Evolutionary conservation across 2,113 vertebrate species (phyloP), one percentile per base, ranked within the genome.

Genomic region (Apodemus speciosus): DNA sequence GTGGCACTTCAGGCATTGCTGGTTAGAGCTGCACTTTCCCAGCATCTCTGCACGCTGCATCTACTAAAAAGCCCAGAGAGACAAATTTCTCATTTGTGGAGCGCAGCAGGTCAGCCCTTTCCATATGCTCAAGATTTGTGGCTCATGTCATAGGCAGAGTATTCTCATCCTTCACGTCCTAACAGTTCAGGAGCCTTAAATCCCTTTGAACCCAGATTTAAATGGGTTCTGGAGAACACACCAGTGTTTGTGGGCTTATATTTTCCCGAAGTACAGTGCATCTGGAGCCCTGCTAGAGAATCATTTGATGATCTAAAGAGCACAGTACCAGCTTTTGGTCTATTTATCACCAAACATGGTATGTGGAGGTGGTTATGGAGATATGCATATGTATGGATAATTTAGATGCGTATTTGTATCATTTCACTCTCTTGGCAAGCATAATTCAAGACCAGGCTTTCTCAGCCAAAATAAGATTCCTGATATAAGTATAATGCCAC

Each of bases 81-180:
- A 91, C 95, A 92, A 93, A 96, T 97, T 94, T 85, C 69, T 97
- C 95, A 92, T 96, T 96, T 96, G 77, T 93, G 84, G 87, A 85
- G 84, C 89, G n/a, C 92, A 93, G 96, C 14, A 3, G 90, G 97
- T 96, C 66, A 18, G 64, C 91, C 96, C 90, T 27, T 95, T 97
- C 96, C 88, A 93, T 96, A 94, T 93, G 96, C 90, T 94, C 93
- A 40, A 95, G 94, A 93, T 89, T 92, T 89, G 81, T 96, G 96
- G 85, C 88, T 95, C 58, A 0, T 96, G 92, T 95, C 97, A 89
- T 84, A 94, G 32, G 93, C 27, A 95, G 75, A 66, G 69, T 68
- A 56, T 97, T 96, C 32, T 89, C 97, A 97, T 96, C 94, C 89
- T 95, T 97, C 95, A 97, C 95, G 95, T 95, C 85, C 95, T 96